Conservation (phyloP, 2,797 vertebrate species). For the Hydrocynus forskahlii region DNA sequence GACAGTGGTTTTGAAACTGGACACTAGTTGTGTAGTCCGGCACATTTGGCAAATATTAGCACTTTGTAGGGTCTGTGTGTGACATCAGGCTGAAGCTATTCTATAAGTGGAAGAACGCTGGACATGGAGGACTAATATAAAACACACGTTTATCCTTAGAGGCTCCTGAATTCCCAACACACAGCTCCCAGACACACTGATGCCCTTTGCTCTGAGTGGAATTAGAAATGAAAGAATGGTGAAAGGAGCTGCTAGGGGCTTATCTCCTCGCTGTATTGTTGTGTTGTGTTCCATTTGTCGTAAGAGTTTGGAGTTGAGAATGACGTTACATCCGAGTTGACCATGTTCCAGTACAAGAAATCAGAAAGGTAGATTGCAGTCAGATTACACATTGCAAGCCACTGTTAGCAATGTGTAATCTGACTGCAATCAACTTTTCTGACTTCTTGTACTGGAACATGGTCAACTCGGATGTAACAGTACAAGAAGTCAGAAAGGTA, state of each 20-base stretch:
- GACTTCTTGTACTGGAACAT: no score
- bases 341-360: no score
- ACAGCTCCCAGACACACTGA: neutral
- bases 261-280: no score
- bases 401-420: no score
- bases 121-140: slow-evolving; percentile 32
- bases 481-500: no score
- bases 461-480: no score
- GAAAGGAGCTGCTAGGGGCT: neutral
- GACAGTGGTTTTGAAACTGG: neutral
- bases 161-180: slow-evolving; percentile 5
- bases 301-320: no score
- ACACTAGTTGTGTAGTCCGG: neutral
- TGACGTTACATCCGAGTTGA: no score
- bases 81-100: slow-evolving; percentile 44
- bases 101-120: slow-evolving; percentile 33
- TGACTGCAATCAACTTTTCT: no score
- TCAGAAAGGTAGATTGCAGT: no score
- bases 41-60: slow-evolving; percentile 48
- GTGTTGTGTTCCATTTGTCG: no score
- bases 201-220: neutral
- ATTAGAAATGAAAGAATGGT: neutral
- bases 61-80: slow-evolving; percentile 17
- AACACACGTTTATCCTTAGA: slow-evolving; percentile 37
- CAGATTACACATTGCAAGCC: no score